Evolutionary conservation across 2,113 vertebrate species (phyloP).

Genomic region (Scophthalmus maximus): DNA sequence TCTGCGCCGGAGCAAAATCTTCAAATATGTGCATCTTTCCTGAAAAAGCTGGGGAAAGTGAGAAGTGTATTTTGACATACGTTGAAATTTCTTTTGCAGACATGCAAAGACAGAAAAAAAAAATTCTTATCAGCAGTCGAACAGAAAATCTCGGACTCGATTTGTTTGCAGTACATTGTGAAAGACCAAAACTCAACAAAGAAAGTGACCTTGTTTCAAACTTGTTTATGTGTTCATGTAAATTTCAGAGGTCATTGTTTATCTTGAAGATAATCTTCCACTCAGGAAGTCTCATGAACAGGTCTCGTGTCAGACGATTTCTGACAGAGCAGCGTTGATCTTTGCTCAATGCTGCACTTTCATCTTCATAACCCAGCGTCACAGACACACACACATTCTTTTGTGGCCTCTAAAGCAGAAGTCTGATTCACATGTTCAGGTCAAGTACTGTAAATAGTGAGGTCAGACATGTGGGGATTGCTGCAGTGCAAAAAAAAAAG

Average conservation of each 20-base stretch:
- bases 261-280: constrained; percentile 61
- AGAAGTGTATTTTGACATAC: background rate
- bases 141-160: background rate
- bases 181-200: constrained; percentile 7
- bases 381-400: constrained; percentile 1
- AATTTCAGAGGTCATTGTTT: constrained; percentile 66
- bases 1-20: background rate
- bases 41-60: background rate
- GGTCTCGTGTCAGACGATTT: constrained; percentile 26
- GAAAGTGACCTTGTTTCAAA: constrained; percentile 29
- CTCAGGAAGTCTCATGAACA: constrained; percentile 26
- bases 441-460: constrained; percentile 21
- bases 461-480: constrained; percentile 1
- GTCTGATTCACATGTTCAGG: constrained; percentile 28
- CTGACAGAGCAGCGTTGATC: constrained; percentile 8
- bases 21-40: background rate
- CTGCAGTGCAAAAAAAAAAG: background rate
- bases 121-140: background rate
- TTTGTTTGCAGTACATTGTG: constrained; percentile 45
- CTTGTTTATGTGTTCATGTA: constrained; percentile 58
- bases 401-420: constrained; percentile 3
- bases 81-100: background rate
- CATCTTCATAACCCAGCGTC: constrained; percentile 4
- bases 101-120: constrained; percentile 11
- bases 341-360: constrained; percentile 33